Evolutionary conservation across 2,797 vertebrate species (phyloP), one percentile per base, ranked within the genome.

Genomic region (Brachyalestes nurse): DNA sequence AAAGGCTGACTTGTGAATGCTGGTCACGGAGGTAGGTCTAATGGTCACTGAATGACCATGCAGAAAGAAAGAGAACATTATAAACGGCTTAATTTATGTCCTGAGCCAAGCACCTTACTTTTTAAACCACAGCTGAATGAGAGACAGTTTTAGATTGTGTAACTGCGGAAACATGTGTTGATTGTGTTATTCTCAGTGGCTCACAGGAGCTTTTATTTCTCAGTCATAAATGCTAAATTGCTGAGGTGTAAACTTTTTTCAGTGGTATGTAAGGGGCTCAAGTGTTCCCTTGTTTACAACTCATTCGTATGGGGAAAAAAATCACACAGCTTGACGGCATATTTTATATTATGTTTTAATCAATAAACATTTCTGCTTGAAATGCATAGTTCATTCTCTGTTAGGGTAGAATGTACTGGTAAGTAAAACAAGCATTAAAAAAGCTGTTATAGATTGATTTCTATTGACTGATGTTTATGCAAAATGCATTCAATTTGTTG

Each of bases 211-310:
- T 88, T 89, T 88, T 78, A 75, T 83, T 86, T 82, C 69, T 76
- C 34, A 1, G 67, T 85, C 82, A 85, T 85, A 82, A 79, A 82
- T 5, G 3, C 23, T 79, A 82, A 89, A 89, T 84, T 88, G 87
- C 87, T 90, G 88, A 93, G 90, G 85, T 88, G 84, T 89, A 87
- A 88, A 86, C 81, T 78, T 78, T 64, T 83, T 28, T 6, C 47
- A 38, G 9, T 58, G 40, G 80, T 75, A 25, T 84, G 76, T 76
- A 42, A 72, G 72, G 75, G 80, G 64, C 66, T 64, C 19, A 71
- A 53, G 60, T 73, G 47, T 38, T 71, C 69, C 67, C 67, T n/a
- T 79, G 74, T 70, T 53, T 49, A 79, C 58, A 72, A 69, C 55
- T 58, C 66, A 60, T 77, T 74, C 47, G 65, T 77, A 75, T n/a